Conservation (phyloP, 2,797 vertebrate species). For the Phrynocephalus forsythii region DNA sequence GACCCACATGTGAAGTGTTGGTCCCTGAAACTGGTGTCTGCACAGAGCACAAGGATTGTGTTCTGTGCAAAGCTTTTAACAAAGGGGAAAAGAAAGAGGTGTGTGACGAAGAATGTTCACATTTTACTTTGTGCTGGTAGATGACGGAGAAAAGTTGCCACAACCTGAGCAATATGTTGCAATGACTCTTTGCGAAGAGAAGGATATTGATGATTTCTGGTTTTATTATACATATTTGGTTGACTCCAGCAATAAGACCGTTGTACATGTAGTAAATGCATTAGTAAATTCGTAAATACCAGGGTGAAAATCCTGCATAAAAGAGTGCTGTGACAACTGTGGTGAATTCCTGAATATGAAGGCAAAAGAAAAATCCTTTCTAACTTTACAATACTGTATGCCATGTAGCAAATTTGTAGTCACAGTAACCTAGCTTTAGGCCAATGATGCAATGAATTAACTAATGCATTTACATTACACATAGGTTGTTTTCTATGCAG, state of each 20-base stretch:
- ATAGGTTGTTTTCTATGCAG: constrained; percentile 83
- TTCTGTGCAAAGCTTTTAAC: constrained; percentile 90
- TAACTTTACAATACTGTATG: constrained; percentile 85
- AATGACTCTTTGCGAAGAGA: constrained; percentile 92
- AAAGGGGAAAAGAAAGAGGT: constrained; percentile 91
- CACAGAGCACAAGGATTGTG: constrained; percentile 93
- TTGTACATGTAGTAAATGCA: constrained; percentile 85
- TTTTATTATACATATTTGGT: constrained; percentile 95
- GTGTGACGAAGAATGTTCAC: constrained; percentile 83
- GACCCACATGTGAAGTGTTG: constrained; percentile 91
- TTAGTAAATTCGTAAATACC: constrained; percentile 77
- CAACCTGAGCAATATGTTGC: constrained; percentile 87
- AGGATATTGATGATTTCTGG: constrained; percentile 97
- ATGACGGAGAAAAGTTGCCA: constrained; percentile 85
- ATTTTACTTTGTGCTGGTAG: constrained; percentile 85
- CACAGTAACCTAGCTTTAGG: constrained; percentile 85
- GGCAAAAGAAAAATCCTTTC: constrained; percentile 89
- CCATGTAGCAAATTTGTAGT: constrained; percentile 79
- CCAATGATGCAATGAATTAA: constrained; percentile 82
- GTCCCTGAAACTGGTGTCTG: constrained; percentile 88
- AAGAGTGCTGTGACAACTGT: constrained; percentile 98
- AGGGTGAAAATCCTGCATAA: constrained; percentile 99
- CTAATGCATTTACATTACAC: constrained; percentile 79
- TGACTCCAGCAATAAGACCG: constrained; percentile 86
- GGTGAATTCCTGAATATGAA: constrained; percentile 97